Evolutionary conservation across 2,113 vertebrate genomes (phyloP), one percentile per base, ranked within the genome.

Genomic region (Oryzias curvinotus): DNA sequence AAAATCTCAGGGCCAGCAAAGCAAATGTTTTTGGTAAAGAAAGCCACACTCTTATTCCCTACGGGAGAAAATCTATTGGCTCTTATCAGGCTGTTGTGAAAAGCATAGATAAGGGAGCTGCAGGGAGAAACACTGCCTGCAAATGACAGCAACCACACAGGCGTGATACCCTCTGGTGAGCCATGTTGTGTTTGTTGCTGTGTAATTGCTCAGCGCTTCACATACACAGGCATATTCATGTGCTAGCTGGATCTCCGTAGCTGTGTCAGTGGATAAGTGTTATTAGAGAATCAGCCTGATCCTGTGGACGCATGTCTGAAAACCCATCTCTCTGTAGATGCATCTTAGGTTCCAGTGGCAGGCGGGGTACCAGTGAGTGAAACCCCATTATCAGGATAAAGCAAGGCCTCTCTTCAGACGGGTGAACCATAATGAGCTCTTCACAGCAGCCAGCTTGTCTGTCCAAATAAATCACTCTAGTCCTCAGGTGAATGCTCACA

Each of bases 401-500:
- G 75, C 78, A 66, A 72, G 74, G 82, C 84, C 81, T 77, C 54
- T 74, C 81, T 83, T 74, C 81, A 81, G 87, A 80, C 84, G 67
- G 72, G 66, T 82, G 75, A 82, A 87, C 84, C 83, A 76, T 90
- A 91, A 91, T 91, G 85, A 92, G 89, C 83, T 89, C 71, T 83
- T 87, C 85, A 81, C 78, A 79, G 75, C 84, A 77, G 80, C 71
- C 85, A 83, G 81, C 82, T 87, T 88, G 88, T 88, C 86, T 86
- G 54, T 78, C 81, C 73, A 82, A 89, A 91, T 91, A 91, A 87
- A 89, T 90, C 84, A 88, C 71, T 78, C 68, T 55, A 14, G 55
- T 65, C 57, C 55, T 57, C 73, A 68, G 44, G 6, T 47, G 17
- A 48, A 30, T 16, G 0, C 54, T 21, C 36, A 53, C 68, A 30